phyloP scores from a whole-genome alignment of 1,140 invertebrate genomes.

The Cylas formicarius region DNA sequence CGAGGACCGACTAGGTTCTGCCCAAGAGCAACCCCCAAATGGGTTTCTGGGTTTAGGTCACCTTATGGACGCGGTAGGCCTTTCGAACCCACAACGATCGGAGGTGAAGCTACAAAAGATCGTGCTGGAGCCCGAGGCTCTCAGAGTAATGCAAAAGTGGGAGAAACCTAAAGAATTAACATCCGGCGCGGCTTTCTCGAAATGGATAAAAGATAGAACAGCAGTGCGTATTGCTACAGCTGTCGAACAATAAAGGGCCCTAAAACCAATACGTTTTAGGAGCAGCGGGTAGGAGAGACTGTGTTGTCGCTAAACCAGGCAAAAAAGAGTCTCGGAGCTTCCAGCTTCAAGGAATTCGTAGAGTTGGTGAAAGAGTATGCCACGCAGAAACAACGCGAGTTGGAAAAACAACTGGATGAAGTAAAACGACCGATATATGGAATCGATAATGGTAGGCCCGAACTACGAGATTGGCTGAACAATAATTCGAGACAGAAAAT shows the following conservation, averaged over 20 bases:
- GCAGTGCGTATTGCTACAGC: not conserved
- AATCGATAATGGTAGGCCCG: too few relatives aligned
- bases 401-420: too few relatives aligned
- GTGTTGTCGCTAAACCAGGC: conserved; percentile 3
- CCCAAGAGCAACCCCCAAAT: not conserved
- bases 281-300: not conserved
- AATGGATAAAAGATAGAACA: not conserved
- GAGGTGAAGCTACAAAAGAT: conserved; percentile 16
- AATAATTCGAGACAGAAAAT: too few relatives aligned
- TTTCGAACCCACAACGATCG: conserved; percentile 12
- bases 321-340: conserved; percentile 11
- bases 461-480: too few relatives aligned
- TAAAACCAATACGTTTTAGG: not conserved
- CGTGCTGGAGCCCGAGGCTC: conserved; percentile 8
- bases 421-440: too few relatives aligned
- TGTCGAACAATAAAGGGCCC: too few relatives aligned
- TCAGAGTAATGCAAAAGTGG: not conserved
- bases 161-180: not conserved
- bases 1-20: conserved; percentile 10
- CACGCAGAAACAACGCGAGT: too few relatives aligned
- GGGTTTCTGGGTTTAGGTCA: conserved; percentile 19
- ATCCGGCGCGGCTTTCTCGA: not conserved
- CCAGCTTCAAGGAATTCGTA: conserved; percentile 20
- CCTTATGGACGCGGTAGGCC: conserved; percentile 18
- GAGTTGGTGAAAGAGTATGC: too few relatives aligned